Evolutionary conservation across 2,888 invertebrate species (phyloP).

Genomic region (Pedicia rivosa): DNA sequence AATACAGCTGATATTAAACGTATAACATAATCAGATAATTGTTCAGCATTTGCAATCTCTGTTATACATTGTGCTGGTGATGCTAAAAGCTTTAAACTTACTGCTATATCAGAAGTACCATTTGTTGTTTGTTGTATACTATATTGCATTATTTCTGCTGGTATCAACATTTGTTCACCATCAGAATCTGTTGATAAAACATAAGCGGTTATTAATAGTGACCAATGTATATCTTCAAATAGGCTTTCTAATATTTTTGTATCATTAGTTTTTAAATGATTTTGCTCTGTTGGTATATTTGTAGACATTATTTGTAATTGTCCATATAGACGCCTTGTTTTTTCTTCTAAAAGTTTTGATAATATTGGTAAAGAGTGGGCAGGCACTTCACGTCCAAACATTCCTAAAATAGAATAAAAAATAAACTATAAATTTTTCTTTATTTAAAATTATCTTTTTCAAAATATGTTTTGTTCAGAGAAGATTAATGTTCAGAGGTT

Average conservation of each 20-base stretch:
- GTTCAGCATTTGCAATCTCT: conserved; percentile 8
- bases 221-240: conserved; percentile 86
- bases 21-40: conserved; percentile 25
- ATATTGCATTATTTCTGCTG: conserved; percentile 43
- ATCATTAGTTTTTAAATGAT: conserved; percentile 28
- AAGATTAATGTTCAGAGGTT: too few species aligned
- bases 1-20: conserved; percentile 45
- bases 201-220: conserved; percentile 56
- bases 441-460: too few species aligned
- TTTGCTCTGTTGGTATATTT: conserved; percentile 24
- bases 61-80: conserved; percentile 17
- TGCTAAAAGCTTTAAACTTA: conserved; percentile 23
- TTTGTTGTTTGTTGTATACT: conserved; percentile 22
- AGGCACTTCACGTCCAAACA: conserved; percentile 42
- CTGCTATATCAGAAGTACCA: conserved; percentile 24
- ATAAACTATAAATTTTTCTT: too few species aligned
- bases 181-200: conserved; percentile 48
- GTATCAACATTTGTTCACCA: conserved; percentile 49
- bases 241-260: conserved; percentile 36
- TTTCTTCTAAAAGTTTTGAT: conserved; percentile 25
- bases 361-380: conserved; percentile 49
- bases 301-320: conserved; percentile 26
- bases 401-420: background rate
- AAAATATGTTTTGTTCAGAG: too few species aligned
- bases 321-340: conserved; percentile 21